A percentile compares a stretch with the other conserved stretches of the same genome.
phyloP scores from a whole-genome alignment of 2,888 invertebrate species.

The Clitarchus hookeri region DNA sequence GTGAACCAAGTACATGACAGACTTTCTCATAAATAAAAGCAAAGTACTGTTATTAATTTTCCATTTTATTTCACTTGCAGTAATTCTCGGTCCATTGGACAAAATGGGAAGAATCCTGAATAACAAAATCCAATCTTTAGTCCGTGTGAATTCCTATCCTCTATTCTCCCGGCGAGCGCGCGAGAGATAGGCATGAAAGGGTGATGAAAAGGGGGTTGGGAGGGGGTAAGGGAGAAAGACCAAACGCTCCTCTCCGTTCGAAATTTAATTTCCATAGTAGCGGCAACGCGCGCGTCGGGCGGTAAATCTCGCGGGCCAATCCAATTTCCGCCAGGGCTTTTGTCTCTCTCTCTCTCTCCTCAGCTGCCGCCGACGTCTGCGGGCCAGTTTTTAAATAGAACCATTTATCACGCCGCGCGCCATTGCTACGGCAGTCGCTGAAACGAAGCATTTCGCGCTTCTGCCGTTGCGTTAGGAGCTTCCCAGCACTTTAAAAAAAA shows the following conservation, averaged over 20 bases:
- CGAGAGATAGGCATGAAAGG: neutral
- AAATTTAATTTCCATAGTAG: constrained; percentile 3
- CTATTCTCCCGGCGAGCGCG: neutral
- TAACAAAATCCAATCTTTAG: neutral
- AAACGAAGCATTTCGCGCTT: constrained; percentile 14
- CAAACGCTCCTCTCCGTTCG: neutral
- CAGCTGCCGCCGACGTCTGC: neutral
- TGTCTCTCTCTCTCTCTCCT: neutral
- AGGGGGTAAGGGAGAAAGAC: neutral
- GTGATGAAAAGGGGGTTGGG: neutral
- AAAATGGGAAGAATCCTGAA: neutral
- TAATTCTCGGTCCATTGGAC: neutral
- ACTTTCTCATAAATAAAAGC: too few species aligned
- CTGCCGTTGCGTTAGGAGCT: neutral
- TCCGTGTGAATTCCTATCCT: neutral
- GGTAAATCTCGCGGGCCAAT: constrained; percentile 17
- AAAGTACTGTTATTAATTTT: too few species aligned
- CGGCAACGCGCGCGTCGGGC: neutral
- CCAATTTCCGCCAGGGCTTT: constrained; percentile 20
- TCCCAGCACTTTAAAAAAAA: neutral
- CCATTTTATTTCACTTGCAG: too few species aligned
- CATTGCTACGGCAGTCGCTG: neutral
- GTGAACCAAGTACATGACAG: too few species aligned
- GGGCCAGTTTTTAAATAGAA: constrained; percentile 7
- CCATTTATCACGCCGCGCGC: neutral